Base-by-base conservation (phyloP, 2,888 invertebrate genomes). In the Chloromyia formosa region DNA sequence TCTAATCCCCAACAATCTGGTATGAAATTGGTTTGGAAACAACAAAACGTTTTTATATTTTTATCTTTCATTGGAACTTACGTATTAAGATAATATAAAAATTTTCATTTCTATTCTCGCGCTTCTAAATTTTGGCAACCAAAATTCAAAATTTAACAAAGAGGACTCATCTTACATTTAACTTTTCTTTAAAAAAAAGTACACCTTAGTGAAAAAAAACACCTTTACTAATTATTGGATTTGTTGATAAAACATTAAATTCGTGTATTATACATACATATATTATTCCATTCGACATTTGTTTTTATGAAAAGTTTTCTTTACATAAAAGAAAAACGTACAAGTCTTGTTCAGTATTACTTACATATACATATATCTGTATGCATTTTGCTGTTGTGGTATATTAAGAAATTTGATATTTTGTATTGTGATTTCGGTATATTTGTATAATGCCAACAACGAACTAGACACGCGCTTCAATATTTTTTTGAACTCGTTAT, bases 1-100 rank as follows among this genome's bases (percentile, higher is more conserved):
- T 60, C 53, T 61, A 77, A 71, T 75, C 73, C 66, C 64, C 76
- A 76, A 68, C 76, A 74, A 72, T 61, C 75, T 75, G 77, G 77
- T 77, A 77, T 72, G 76, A 72, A 75, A 76, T 72, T 76, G 72
- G 74, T 60, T 68, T 54, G 42, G 42, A 69, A 54, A 69, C 53
- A 69, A 18, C 35, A 69, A 54, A 27, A 56, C 1, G 16, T 9
- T 35, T 16, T 64, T 64, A n/a, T n/a, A n/a, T n/a, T n/a, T n/a
- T n/a, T n/a, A n/a, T n/a, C n/a, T n/a, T 40, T 16, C 16, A 18
- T 64, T 64, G 12, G 23, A 58, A 40, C 27, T 35, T 35, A 35
- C 27, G 27, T 35, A 4, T 35, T 35, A 35, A 35, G 23, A 58
- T 58, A n/a, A 12, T 58, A 23, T 58, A 2, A 58, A 18, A 58